These are phyloP conservation scores for Rissa tridactyla DNA, from an alignment of 2,113 vertebrate species.

Conservation along the genomic window DNA sequence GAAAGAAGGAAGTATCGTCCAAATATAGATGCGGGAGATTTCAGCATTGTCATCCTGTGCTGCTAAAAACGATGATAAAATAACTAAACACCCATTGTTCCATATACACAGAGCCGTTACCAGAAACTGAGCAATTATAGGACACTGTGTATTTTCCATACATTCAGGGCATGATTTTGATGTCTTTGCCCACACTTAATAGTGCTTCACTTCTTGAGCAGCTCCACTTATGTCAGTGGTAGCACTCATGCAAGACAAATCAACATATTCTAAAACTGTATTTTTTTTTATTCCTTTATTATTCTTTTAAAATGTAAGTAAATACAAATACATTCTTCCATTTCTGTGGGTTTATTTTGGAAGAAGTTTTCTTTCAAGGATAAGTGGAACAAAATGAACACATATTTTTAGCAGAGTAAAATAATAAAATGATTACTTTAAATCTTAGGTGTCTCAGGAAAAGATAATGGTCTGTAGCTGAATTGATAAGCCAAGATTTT, in stretches of 20 bases:
- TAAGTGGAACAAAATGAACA: neutral
- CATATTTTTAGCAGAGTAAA: neutral
- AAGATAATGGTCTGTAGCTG: neutral
- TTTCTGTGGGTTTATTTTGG: neutral
- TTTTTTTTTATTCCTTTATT: neutral
- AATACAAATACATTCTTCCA: neutral
- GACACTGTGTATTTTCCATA: neutral
- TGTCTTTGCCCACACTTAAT: neutral
- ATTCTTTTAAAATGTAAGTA: neutral
- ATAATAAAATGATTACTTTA: neutral
- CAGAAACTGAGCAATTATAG: neutral
- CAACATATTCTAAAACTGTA: neutral
- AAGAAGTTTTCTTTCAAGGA: neutral
- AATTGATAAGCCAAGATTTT: neutral
- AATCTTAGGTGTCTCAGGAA: neutral
- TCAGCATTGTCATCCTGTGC: constrained; percentile 47
- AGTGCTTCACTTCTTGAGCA: neutral
- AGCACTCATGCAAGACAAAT: neutral
- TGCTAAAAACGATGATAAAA: neutral
- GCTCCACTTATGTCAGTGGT: neutral
- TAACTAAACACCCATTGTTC: neutral
- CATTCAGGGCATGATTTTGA: neutral
- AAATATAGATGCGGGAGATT: constrained; percentile 58
- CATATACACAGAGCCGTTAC: neutral
- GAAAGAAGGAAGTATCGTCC: constrained; percentile 62